Conservation (phyloP, 1,140 invertebrate species). For the Trichonephila clavata region DNA sequence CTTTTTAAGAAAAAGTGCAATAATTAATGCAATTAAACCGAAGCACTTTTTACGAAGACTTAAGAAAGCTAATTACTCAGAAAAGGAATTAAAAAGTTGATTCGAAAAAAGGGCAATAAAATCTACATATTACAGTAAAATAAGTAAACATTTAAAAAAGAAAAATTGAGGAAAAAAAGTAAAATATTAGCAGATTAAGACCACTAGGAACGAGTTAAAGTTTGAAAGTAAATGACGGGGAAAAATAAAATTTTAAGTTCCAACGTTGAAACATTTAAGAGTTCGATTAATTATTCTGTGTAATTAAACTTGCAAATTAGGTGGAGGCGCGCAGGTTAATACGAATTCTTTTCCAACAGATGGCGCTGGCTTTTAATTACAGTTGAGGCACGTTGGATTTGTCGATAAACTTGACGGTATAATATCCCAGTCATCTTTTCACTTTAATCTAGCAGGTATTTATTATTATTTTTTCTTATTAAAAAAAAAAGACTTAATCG, state of each 20-base stretch:
- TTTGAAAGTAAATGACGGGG: constrained; percentile 37
- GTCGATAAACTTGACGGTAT: constrained; percentile 2
- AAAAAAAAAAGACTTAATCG: not conserved
- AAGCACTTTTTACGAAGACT: constrained; percentile 24
- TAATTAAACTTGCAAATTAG: constrained; percentile 70
- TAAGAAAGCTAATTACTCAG: constrained; percentile 47
- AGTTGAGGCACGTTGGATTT: not conserved
- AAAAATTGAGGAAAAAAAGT: not conserved
- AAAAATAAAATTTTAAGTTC: constrained; percentile 69
- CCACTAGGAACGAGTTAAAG: constrained; percentile 1
- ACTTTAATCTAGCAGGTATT: constrained; percentile 7
- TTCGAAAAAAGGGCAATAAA: constrained; percentile 39
- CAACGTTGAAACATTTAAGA: constrained; percentile 58
- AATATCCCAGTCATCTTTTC: constrained; percentile 26
- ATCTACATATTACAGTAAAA: constrained; percentile 52
- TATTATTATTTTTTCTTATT: not conserved
- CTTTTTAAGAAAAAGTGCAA: constrained; percentile 26
- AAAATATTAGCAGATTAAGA: constrained; percentile 42
- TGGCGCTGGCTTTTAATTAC: constrained; percentile 49
- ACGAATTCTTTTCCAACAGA: constrained; percentile 62
- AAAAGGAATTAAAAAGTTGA: constrained; percentile 51
- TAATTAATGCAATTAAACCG: constrained; percentile 59
- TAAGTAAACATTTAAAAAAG: constrained; percentile 22
- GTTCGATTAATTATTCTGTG: constrained; percentile 71
- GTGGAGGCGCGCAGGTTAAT: constrained; percentile 29